Base-by-base conservation (phyloP, 2,888 invertebrate genomes). In the Pseudanteris insignis region DNA sequence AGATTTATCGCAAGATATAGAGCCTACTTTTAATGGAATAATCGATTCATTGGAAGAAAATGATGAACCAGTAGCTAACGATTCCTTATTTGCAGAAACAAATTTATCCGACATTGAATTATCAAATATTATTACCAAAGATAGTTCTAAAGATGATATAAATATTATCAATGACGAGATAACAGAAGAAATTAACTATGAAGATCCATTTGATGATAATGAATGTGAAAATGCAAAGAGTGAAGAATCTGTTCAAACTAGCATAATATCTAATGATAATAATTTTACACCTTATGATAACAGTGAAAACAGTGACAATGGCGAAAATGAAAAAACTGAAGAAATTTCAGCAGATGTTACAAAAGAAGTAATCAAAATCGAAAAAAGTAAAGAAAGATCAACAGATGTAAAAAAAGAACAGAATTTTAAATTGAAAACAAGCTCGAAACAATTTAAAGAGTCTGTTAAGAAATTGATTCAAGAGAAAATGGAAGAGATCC, bases 401-500 rank as follows among this genome's bases (percentile, higher is more conserved):
- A 18, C 18, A 6, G 18, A 18, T 3, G 6, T 6, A 18, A 18
- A 3, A 18, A 6, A 18, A 3, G 6, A 18, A 18, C 18, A 18
- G 6, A 3, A 18, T 4, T 4, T 6, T 4, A 18, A 18, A 18
- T 18, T 4, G 3, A 18, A 18, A 6, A 18, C 6, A 6, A 18
- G 6, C 6, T 18, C 18, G 18, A 18, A 6, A 6, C 18, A 18
- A 18, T 18, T 18, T 18, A 77, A 76, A 60, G 70, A 74, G 62
- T 70, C 72, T 5, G 72, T 76, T 6, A 76, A 71, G 47, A 75
- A 76, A 65, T 63, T 77, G 8, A 77, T 78, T 32, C 73, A 76
- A 63, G 73, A 83, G 67, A 85, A 84, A 77, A 81, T 84, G 68
- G 83, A 83, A 64, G 83, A 83, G 51, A 83, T 82, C 54, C 84